Evolutionary conservation across 2,113 vertebrate genomes (phyloP), one percentile per base, ranked within the genome.

Genomic region (Limanda limanda): DNA sequence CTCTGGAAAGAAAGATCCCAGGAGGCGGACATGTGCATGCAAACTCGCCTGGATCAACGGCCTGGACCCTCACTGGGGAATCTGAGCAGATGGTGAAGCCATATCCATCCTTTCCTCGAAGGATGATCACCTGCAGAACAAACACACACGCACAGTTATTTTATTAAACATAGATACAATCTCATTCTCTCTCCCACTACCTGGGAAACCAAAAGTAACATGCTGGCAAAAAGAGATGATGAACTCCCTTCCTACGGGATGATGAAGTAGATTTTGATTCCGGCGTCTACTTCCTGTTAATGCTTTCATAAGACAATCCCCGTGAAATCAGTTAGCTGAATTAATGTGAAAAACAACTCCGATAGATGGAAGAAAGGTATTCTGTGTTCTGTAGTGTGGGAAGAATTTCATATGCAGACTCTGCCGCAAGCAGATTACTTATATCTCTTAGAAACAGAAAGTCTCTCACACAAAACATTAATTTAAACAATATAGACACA

Each of bases 81-180:
- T 99, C 97, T 0, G 96, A 99, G 95, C 96, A 98, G 95, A 98
- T 98, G 40, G 97, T 99, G 93, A 99, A 99, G 83, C 97, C 97
- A 74, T 96, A 98, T 70, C 97, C 97, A 59, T 97, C 96, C 24
- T 93, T 96, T 81, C 97, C 97, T 90, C 97, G 95, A 74, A 95
- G 95, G 87, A 98, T 97, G 0, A 95, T 96, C 72, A 99, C 96
- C 97, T 98, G 92, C 73, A 95, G 25, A 69, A 86, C 68, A 78
- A 69, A 86, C 68, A 78, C 66, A 63, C 35, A 71, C 8, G 66
- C 25, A 54, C 20, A 67, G 17, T 80, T 21, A 70, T 6, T 64
- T 55, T 23, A 18, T 31, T 61, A 68, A 23, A 21, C 5, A 4
- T 45, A 61, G 11, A 55, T 18, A 20, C 21, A 31, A 68, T 18